Conservation (phyloP, 2,797 vertebrate species). For the Siniperca undulata region DNA sequence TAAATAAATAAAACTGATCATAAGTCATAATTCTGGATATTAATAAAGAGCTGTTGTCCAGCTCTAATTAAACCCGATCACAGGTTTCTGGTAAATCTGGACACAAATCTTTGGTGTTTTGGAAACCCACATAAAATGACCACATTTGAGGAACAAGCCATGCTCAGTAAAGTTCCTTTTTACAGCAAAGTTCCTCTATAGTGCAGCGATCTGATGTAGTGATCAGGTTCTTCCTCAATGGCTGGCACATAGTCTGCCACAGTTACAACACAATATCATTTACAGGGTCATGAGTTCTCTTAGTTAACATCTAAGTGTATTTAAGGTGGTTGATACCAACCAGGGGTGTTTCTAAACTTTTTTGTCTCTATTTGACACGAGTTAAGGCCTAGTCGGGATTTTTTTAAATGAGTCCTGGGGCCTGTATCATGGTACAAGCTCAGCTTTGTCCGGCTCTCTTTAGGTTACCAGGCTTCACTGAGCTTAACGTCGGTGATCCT, state of each 20-base stretch:
- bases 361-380: not conserved
- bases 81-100: constrained; percentile 1
- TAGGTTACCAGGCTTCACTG: not conserved
- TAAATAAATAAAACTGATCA: not conserved
- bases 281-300: not conserved
- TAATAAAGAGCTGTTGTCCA: not conserved
- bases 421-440: not conserved
- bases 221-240: constrained; percentile 38
- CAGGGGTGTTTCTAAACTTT: not conserved
- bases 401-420: not conserved
- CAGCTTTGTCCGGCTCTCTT: not conserved
- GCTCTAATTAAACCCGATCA: not conserved
- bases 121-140: constrained; percentile 4
- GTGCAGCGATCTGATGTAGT: constrained; percentile 13
- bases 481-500: not conserved
- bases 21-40: not conserved
- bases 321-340: not conserved
- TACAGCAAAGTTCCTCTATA: constrained; percentile 28
- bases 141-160: constrained; percentile 57
- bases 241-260: not conserved
- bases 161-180: constrained; percentile 31
- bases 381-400: not conserved
- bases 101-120: constrained; percentile 10
- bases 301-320: not conserved
- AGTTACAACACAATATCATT: not conserved